Evolutionary conservation across 2,888 invertebrate species (phyloP).

Genomic region (Notodonta ziczac): DNA sequence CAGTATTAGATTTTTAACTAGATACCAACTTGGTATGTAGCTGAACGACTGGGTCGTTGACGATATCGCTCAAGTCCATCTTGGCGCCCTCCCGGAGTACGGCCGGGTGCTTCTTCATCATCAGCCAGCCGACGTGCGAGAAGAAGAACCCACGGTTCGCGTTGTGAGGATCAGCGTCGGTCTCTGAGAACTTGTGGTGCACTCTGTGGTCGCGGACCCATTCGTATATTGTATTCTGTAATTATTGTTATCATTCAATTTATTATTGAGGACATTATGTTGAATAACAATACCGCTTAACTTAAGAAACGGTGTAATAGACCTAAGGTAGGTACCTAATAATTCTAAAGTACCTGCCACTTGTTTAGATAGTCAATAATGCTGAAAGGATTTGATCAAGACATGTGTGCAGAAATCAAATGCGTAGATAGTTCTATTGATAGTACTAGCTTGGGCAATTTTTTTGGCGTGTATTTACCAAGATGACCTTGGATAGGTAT

Average conservation of each 20-base stretch:
- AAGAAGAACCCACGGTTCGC: constrained; percentile 94
- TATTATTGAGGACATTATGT: no score
- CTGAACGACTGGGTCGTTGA: constrained; percentile 89
- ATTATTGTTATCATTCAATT: not conserved
- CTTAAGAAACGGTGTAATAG: no score
- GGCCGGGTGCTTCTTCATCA: constrained; percentile 94
- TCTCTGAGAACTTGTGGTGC: constrained; percentile 91
- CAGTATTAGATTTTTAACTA: not conserved
- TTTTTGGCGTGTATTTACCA: no score
- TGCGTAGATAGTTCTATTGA: no score
- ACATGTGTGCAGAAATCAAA: no score
- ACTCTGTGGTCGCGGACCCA: constrained; percentile 92
- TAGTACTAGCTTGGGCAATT: no score
- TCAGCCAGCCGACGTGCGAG: constrained; percentile 96
- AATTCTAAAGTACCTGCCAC: no score
- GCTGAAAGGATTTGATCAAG: no score
- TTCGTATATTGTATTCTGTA: constrained; percentile 87
- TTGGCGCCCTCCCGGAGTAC: constrained; percentile 90
- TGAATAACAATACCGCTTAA: no score
- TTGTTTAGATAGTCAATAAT: no score
- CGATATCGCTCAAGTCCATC: constrained; percentile 93
- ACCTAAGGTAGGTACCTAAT: no score
- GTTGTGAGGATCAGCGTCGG: constrained; percentile 93
- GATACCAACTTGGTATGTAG: constrained; percentile 90
- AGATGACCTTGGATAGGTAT: no score